Evolutionary conservation across 2,888 invertebrate species (phyloP), one percentile per base, ranked within the genome.

Genomic region (Stomorhina lunata): DNA sequence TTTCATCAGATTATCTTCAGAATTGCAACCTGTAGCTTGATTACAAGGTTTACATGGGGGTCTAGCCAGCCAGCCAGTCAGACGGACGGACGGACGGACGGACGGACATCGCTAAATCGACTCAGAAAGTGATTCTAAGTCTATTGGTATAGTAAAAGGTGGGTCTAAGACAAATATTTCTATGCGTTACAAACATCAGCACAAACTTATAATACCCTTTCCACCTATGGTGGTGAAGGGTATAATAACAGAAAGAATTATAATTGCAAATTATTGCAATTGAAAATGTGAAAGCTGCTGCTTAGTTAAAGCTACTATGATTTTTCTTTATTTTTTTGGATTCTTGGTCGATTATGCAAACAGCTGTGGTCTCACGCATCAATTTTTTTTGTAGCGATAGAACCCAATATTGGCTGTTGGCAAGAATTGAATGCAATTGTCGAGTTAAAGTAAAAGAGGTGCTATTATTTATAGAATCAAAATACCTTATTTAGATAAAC

Each of bases 301-400:
- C 17, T 45, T n/a, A 45, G 32, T 25, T 45, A 48, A 12, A 34
- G 2, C 9, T 37, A 22, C 2, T 59, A n/a, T n/a, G n/a, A n/a
- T n/a, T n/a, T 17, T 34, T 34, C 27, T 40, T 43, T 32, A 40
- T 59, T 45, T 37, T 66, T 63, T 65, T 20, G 3, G 53, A 34
- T 65, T 25, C 43, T 48, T 75, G 59, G 29, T 61, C 43, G 40
- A 75, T 71, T 79, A 72, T 79, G 57, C 72, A 75, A 79, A 82
- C 82, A 82, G 79, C 82, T 82, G 82, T 79, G 82, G 82, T 79
- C 79, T 78, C 65, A 82, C 81, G 81, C 81, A 76, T 82, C 79
- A 82, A 69, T 71, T 82, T 65, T 59, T 71, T 12, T 25, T 12
- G 4, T 20, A 55, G 15, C n/a, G 25, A 50, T 12, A 37, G n/a